Conservation (phyloP, 2,113 vertebrate genomes). For the Mionectes macconnelli region DNA sequence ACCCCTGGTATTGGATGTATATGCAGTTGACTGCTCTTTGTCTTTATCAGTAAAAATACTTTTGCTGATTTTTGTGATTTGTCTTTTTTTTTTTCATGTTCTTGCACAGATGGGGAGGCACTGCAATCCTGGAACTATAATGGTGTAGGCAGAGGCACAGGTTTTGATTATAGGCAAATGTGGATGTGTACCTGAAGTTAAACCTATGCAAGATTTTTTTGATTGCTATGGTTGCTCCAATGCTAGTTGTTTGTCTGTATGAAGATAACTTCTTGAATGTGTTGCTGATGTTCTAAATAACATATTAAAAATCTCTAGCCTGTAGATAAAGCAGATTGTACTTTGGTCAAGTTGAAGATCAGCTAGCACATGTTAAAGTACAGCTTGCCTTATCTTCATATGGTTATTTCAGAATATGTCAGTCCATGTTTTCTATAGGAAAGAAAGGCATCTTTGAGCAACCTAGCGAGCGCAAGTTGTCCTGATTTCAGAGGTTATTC, state of each 20-base stretch:
- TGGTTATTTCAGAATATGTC: background rate
- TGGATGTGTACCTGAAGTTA: background rate
- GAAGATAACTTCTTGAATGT: background rate
- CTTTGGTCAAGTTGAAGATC: conserved; percentile 7
- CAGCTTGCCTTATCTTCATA: background rate
- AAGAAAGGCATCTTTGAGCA: background rate
- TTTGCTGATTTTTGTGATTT: background rate
- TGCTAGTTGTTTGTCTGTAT: background rate
- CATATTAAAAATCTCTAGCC: background rate
- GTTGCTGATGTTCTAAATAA: background rate
- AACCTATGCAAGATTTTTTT: background rate
- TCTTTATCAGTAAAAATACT: background rate
- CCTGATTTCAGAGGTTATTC: background rate
- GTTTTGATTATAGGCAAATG: background rate
- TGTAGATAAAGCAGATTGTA: background rate
- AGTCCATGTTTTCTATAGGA: background rate
- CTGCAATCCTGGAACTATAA: background rate
- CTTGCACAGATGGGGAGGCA: background rate
- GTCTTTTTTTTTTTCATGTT: background rate
- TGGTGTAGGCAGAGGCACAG: background rate
- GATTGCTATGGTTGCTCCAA: background rate
- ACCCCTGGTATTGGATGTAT: background rate
- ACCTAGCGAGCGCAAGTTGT: background rate
- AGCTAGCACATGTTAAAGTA: background rate
- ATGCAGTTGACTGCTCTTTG: background rate